Evolutionary conservation across 2,888 invertebrate species (phyloP), one percentile per base, ranked within the genome.

Genomic region (Drosophila mercatorum): DNA sequence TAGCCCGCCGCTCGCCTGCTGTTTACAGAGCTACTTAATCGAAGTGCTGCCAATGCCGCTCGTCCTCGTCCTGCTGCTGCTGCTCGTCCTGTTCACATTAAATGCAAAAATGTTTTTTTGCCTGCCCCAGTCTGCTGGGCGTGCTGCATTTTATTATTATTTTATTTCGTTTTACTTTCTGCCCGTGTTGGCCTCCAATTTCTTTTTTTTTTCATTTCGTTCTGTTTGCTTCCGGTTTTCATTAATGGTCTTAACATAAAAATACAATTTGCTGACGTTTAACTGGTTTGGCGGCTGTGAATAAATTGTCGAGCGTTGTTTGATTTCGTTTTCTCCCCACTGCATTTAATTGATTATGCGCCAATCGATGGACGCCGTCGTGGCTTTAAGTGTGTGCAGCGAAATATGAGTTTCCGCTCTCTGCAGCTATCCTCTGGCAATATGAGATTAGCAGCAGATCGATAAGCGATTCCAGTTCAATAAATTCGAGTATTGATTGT

Each of bases 171-270:
- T 49, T 49, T 43, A 28, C 44, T 46, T 70, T 52, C 53, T 70
- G 47, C 46, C 38, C 53, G 47, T 22, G 28, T 49, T 61, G 36
- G 49, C 46, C 49, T 46, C 8, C 22, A 36, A 43, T 62, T 57
- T 62, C 22, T 22, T 22, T 22, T 22, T 22, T 22, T 22, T 22
- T 22, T 22, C 22, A 22, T 63, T 66, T 67, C 58, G 31, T 67
- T 78, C 71, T 80, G 81, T 81, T 80, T 81, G 81, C 75, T 74
- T 83, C 77, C 80, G 75, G 60, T 73, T 85, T 81, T 87, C 82
- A 84, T 85, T 85, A 85, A 87, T 84, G 87, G 84, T 78, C 77
- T 85, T 84, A 87, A 85, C 87, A 87, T 84, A 84, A 87, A 84
- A 85, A 85, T 87, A 85, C 84, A 87, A 87, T 85, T 85, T 85